These are phyloP conservation scores for Phoxinus dragarum DNA, from an alignment of 2,797 vertebrate species.

Conservation along the genomic window DNA sequence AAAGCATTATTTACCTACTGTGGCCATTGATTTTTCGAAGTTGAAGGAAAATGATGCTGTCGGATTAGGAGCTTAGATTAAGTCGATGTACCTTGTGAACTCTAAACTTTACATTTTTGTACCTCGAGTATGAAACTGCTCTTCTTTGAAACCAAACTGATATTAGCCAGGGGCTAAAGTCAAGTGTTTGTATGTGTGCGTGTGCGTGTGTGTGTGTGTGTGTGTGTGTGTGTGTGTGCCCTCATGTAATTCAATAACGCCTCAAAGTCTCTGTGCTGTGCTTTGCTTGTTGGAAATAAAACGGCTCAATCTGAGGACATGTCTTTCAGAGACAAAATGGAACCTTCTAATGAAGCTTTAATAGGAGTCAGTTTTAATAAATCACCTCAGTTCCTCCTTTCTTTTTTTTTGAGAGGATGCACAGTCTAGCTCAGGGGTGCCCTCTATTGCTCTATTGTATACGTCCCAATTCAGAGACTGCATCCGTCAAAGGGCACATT, in stretches of 20 bases:
- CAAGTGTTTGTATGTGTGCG: neutral
- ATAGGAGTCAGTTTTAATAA: constrained; percentile 31
- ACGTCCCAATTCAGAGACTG: too few relatives aligned
- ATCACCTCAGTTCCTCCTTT: neutral
- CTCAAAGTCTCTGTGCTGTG: constrained; percentile 3
- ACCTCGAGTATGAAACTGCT: neutral
- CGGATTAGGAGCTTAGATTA: constrained; percentile 21
- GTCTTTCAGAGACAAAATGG: constrained; percentile 24
- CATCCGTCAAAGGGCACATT: too few relatives aligned
- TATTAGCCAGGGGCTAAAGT: constrained; percentile 18
- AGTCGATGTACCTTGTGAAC: neutral
- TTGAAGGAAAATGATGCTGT: constrained; percentile 9
- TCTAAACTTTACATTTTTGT: constrained; percentile 1
- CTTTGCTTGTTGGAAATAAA: constrained; percentile 31
- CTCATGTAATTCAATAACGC: constrained; percentile 29
- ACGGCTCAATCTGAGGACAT: neutral
- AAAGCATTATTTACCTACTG: constrained; percentile 36
- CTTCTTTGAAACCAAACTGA: neutral
- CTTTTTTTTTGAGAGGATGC: neutral
- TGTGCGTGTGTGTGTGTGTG: too few relatives aligned
- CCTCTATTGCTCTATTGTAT: neutral
- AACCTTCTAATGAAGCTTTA: constrained; percentile 37
- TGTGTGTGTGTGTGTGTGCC: constrained; percentile 9
- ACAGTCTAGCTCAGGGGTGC: neutral
- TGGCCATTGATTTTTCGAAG: constrained; percentile 37